Conservation (phyloP, 2,797 vertebrate species). For the Manis crassicaudata region DNA sequence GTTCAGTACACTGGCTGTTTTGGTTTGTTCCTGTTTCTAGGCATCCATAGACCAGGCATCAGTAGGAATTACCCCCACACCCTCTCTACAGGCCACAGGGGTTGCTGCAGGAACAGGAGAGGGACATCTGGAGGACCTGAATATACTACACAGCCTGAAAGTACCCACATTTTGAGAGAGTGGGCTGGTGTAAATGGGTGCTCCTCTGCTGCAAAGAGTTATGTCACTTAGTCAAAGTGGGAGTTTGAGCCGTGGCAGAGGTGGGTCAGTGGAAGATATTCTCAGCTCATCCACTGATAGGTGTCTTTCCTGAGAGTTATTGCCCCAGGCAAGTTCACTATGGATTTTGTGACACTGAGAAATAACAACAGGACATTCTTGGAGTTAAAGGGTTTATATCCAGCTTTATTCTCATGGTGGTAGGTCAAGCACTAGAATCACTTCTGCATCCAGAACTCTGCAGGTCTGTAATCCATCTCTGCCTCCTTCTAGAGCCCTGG, state of each 20-base stretch:
- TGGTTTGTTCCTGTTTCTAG: not conserved
- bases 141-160: not conserved
- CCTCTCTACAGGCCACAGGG: not conserved
- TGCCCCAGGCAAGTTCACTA: too few species aligned
- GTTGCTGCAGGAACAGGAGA: not conserved
- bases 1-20: not conserved
- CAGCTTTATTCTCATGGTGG: too few species aligned
- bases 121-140: not conserved
- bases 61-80: not conserved
- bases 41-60: not conserved
- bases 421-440: too few species aligned
- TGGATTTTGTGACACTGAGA: too few species aligned
- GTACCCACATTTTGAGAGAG: not conserved
- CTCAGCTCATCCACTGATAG: not conserved
- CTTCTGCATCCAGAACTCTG: too few species aligned
- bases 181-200: too few species aligned
- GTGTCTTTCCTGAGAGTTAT: too few species aligned
- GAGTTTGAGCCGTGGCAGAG: not conserved
- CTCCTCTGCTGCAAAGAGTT: not conserved
- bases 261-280: not conserved
- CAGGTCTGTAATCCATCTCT: too few species aligned
- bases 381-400: too few species aligned
- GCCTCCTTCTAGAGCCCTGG: too few species aligned
- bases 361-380: too few species aligned
- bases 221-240: not conserved